Conservation (phyloP, 2,888 invertebrate species). For the Agonopterix alstromeriana region DNA sequence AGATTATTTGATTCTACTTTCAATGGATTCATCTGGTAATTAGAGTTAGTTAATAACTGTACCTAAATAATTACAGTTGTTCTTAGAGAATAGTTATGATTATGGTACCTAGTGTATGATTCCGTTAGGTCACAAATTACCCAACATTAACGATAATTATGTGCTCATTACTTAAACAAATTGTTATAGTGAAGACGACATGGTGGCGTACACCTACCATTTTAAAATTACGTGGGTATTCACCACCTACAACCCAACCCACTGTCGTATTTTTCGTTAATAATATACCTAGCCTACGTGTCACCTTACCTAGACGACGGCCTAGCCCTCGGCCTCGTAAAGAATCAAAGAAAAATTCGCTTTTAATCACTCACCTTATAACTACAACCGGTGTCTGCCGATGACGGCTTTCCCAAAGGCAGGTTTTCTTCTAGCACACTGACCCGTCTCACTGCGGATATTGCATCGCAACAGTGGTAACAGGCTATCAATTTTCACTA, state of each 20-base stretch:
- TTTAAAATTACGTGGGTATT: slow-evolving; percentile 58
- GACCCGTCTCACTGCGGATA: slow-evolving; percentile 28
- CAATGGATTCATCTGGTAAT: too few relatives aligned
- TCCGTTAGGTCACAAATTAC: too few relatives aligned
- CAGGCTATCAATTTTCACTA: slow-evolving; percentile 21
- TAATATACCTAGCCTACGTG: slow-evolving; percentile 57
- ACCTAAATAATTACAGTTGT: too few relatives aligned
- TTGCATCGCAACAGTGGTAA: slow-evolving; percentile 29
- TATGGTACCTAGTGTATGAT: too few relatives aligned
- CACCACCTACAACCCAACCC: slow-evolving; percentile 64
- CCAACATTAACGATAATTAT: slow-evolving; percentile 10
- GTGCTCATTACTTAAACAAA: slow-evolving; percentile 22
- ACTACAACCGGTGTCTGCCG: slow-evolving; percentile 44
- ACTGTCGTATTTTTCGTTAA: slow-evolving; percentile 53
- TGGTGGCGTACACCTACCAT: slow-evolving; percentile 57
- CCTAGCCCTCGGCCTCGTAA: slow-evolving; percentile 31
- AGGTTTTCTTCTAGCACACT: slow-evolving; percentile 28
- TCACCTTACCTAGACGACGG: slow-evolving; percentile 42
- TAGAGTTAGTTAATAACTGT: too few relatives aligned
- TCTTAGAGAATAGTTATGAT: too few relatives aligned
- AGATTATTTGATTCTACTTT: too few relatives aligned
- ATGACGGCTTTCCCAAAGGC: slow-evolving; percentile 49
- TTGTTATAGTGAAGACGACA: slow-evolving; percentile 44
- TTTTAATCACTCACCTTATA: slow-evolving; percentile 60
- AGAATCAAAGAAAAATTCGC: slow-evolving; percentile 35